Evolutionary conservation across 1,140 invertebrate genomes (phyloP), one percentile per base, ranked within the genome.

Genomic region (Drosophila sechellia): DNA sequence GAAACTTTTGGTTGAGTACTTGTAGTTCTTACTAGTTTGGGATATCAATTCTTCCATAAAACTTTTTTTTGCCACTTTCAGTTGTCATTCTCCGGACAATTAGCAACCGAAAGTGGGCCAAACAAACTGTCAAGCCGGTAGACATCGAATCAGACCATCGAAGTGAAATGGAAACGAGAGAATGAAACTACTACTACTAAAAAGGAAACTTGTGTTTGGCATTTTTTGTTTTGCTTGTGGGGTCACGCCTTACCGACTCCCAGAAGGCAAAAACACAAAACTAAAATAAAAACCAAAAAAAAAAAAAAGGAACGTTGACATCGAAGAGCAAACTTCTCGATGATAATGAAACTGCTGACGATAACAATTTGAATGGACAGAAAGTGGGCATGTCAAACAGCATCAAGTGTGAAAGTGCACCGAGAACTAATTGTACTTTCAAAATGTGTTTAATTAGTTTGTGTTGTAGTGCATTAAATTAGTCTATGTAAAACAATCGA

Each of bases 131-230:
- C 66, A 70, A 57, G 66, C 64, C 22, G 63, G 59, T 22, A 65
- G 40, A 64, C 63, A 70, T 70, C 49, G 64, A 70, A 70, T 70
- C 42, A 56, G 64, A 70, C 13, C 50, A 56, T 40, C 64, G 66
- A 70, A 57, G 64, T 49, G 37, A 46, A 58, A 73, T 54, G 15
- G 39, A 73, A 74, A 73, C 64, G 59, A 20, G 45, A 63, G 20
- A 63, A 58, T 46, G 39, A 53, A 60, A 54, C 31, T 31, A 31
- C 31, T 31, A 22, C 50, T 48, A 56, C 66, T 69, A 73, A 74
- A 74, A 74, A 56, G 69, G 43, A 74, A 74, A 74, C 70, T 74
- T 74, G 70, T 74, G 70, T 74, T 63, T 54, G 39, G 15, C 31
- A 35, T 42, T 56, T 53, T 63, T 63, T 22, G 17, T 50, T 54